Percentiles rank a stretch among this genome's conserved stretches.
These are phyloP conservation scores for Epizoanthus illoricatus DNA, from an alignment of 92 coral and sea anemone species.

Conservation along the genomic window DNA sequence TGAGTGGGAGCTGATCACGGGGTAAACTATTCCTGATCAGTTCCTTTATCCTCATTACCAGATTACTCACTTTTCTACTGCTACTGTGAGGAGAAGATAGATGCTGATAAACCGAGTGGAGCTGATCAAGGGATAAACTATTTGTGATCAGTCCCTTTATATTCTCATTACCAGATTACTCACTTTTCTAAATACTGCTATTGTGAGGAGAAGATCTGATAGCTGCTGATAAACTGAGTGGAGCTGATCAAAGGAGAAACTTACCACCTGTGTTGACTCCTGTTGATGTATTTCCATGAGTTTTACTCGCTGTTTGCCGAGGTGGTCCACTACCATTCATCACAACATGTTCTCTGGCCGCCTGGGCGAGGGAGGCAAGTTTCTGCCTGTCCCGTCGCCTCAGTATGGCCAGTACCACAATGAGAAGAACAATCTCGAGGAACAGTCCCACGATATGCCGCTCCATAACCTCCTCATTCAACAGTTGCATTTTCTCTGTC, in stretches of 20 bases:
- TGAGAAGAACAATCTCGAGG: conserved; percentile 68
- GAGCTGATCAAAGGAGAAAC: not conserved
- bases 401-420: conserved; percentile 66
- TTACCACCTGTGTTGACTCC: not conserved
- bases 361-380: conserved; percentile 26
- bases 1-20: no score
- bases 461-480: conserved; percentile 74
- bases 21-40: no score
- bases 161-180: no score
- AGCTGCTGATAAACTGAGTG: no score
- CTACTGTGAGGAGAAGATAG: no score
- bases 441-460: conserved; percentile 90
- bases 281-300: conserved; percentile 26
- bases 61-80: no score
- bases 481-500: conserved; percentile 28
- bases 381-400: conserved; percentile 61
- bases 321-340: conserved; percentile 31
- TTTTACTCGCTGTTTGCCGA: conserved; percentile 52
- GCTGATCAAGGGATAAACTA: no score
- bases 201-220: no score
- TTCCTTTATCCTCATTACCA: no score
- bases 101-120: no score
- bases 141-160: no score
- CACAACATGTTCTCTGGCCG: conserved; percentile 2
- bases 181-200: no score